These are phyloP conservation scores for Brachionus asplanchnoidis DNA, from an alignment of 1,140 invertebrate species.

Conservation along the genomic window DNA sequence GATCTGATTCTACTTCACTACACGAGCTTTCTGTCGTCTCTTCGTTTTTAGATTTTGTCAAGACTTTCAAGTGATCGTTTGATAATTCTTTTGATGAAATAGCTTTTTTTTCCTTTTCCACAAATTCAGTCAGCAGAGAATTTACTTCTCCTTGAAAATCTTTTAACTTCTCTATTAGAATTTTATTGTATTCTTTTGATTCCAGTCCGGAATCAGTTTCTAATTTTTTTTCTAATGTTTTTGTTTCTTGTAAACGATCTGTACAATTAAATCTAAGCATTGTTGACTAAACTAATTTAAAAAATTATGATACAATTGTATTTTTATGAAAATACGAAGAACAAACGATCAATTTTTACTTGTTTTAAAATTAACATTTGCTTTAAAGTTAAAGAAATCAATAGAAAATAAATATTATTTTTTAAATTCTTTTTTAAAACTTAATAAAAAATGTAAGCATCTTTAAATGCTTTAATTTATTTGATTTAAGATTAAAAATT, in stretches of 20 bases:
- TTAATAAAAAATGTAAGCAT: background rate
- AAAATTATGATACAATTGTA: too few species aligned
- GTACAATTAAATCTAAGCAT: slow-evolving; percentile 1
- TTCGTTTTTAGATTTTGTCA: background rate
- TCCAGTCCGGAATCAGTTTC: background rate
- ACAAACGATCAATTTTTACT: too few species aligned
- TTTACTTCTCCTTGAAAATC: background rate
- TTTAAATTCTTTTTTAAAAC: background rate
- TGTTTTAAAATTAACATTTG: too few species aligned
- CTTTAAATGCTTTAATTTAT: background rate
- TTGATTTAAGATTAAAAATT: background rate
- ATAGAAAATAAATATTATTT: background rate
- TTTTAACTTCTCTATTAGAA: background rate
- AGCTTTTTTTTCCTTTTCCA: slow-evolving; percentile 35
- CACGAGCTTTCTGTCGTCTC: background rate
- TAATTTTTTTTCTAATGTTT: background rate
- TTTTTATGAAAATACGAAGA: too few species aligned
- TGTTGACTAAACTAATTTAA: background rate
- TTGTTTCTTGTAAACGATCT: slow-evolving; percentile 20
- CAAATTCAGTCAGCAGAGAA: slow-evolving; percentile 22
- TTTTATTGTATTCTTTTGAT: background rate
- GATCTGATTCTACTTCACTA: background rate
- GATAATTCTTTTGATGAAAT: background rate
- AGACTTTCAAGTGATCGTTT: background rate
- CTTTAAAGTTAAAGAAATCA: too few species aligned